phyloP scores from a whole-genome alignment of 2,797 vertebrate species.

The Picus viridis region DNA sequence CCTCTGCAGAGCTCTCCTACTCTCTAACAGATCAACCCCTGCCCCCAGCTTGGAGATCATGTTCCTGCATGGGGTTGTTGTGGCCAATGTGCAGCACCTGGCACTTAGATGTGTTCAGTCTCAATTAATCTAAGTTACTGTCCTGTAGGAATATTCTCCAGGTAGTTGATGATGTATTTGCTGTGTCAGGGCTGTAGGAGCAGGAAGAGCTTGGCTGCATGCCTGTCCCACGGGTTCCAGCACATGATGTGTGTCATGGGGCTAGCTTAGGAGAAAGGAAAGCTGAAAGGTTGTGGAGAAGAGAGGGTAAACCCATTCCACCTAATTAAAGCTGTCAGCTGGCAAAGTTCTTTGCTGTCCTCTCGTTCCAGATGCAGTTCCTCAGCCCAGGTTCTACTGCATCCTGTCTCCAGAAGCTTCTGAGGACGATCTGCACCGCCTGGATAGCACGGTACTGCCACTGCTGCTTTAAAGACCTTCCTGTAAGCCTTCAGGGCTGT shows the following conservation, averaged over 20 bases:
- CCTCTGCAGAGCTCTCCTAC: too few species aligned
- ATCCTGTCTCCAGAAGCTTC: constrained; percentile 93
- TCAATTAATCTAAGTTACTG: background rate
- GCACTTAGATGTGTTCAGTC: too few species aligned
- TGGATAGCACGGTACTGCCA: constrained; percentile 86
- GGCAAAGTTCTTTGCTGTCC: background rate
- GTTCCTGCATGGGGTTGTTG: too few species aligned
- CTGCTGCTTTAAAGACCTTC: background rate
- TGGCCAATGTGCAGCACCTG: too few species aligned
- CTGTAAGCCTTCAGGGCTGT: background rate
- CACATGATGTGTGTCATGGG: rapidly evolving
- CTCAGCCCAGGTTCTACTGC: constrained; percentile 96
- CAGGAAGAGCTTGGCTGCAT: background rate
- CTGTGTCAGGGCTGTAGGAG: background rate
- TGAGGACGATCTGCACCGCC: constrained; percentile 92
- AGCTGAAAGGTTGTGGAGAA: background rate
- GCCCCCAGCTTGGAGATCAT: too few species aligned
- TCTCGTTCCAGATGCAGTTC: constrained; percentile 82
- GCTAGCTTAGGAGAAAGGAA: background rate
- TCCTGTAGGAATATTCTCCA: background rate
- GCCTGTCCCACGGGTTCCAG: background rate
- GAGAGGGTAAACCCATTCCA: background rate
- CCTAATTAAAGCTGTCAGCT: background rate
- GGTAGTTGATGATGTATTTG: background rate
- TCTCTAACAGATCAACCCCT: too few species aligned